These are phyloP conservation scores for Orchestes rusci DNA, from an alignment of 2,888 invertebrate species.

Conservation along the genomic window DNA sequence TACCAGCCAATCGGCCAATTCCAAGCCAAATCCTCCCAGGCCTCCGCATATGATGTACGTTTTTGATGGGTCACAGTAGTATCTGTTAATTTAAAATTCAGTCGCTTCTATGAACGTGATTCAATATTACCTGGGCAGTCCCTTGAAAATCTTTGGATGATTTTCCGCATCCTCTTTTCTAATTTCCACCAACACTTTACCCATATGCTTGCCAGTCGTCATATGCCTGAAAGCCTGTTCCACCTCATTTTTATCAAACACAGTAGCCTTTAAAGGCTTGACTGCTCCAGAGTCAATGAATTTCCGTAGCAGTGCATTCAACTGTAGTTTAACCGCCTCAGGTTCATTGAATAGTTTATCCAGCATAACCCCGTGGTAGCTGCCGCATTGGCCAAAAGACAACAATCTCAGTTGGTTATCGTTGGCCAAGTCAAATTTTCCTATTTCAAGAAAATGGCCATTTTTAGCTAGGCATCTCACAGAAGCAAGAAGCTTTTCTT, in stretches of 20 bases:
- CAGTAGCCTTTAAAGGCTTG: slow-evolving; percentile 57
- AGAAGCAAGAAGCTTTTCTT: slow-evolving; percentile 78
- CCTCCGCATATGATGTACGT: slow-evolving; percentile 67
- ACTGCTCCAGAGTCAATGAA: slow-evolving; percentile 47
- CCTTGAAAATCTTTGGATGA: slow-evolving; percentile 1
- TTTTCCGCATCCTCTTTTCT: slow-evolving; percentile 31
- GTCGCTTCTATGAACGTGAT: too few relatives aligned
- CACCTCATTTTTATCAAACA: slow-evolving; percentile 58
- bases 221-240: slow-evolving; percentile 65
- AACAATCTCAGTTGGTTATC: slow-evolving; percentile 60
- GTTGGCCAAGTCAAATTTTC: slow-evolving; percentile 71
- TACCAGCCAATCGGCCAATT: slow-evolving; percentile 80
- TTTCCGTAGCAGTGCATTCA: slow-evolving; percentile 12
- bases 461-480: slow-evolving; percentile 52
- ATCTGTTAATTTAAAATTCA: slow-evolving; percentile 5
- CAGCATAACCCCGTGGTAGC: slow-evolving; percentile 71
- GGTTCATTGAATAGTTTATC: slow-evolving; percentile 43
- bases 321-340: slow-evolving; percentile 14
- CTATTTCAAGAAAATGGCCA: slow-evolving; percentile 77
- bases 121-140: slow-evolving; percentile 10
- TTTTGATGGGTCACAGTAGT: slow-evolving; percentile 37
- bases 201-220: slow-evolving; percentile 70
- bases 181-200: slow-evolving; percentile 54
- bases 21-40: slow-evolving; percentile 87
- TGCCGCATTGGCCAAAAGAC: slow-evolving; percentile 61